Percentiles rank a stretch among this genome's conserved stretches.
phyloP scores from a whole-genome alignment of 1,140 invertebrate genomes.

The Drosophila murphyi region DNA sequence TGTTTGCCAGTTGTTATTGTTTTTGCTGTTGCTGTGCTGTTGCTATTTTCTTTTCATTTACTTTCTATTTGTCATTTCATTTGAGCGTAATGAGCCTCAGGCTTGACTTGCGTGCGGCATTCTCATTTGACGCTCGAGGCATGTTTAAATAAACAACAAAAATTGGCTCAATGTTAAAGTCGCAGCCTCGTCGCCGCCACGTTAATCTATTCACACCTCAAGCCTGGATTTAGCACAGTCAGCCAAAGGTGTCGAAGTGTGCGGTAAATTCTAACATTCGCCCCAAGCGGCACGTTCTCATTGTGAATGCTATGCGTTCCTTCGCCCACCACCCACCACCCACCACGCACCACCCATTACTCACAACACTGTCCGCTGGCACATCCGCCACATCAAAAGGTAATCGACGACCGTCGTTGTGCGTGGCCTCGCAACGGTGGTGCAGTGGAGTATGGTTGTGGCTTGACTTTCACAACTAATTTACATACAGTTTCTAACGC shows the following conservation, averaged over 20 bases:
- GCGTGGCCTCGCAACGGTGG: slow-evolving; percentile 27
- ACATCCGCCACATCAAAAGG: slow-evolving; percentile 71
- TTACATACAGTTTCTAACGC: slow-evolving; percentile 60
- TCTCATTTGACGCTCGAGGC: slow-evolving; percentile 53
- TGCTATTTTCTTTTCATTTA: slow-evolving; percentile 38
- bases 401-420: slow-evolving; percentile 52
- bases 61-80: slow-evolving; percentile 53
- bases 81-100: slow-evolving; percentile 62
- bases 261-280: slow-evolving; percentile 74
- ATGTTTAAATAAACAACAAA: slow-evolving; percentile 50
- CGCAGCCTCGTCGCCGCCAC: slow-evolving; percentile 48
- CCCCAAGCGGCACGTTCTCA: slow-evolving; percentile 67
- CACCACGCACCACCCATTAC: too few species aligned
- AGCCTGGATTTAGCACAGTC: slow-evolving; percentile 39
- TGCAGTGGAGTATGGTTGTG: slow-evolving; percentile 2
- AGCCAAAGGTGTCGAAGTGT: slow-evolving; percentile 57
- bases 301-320: slow-evolving; percentile 15
- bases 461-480: slow-evolving; percentile 67
- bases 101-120: slow-evolving; percentile 58
- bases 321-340: not conserved
- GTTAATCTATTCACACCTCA: slow-evolving; percentile 82
- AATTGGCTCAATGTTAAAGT: slow-evolving; percentile 47
- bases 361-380: slow-evolving; percentile 15
- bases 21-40: slow-evolving; percentile 28
- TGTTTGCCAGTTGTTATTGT: slow-evolving; percentile 40